Conservation (phyloP, 2,113 vertebrate genomes). For the Apeltes quadracus region DNA sequence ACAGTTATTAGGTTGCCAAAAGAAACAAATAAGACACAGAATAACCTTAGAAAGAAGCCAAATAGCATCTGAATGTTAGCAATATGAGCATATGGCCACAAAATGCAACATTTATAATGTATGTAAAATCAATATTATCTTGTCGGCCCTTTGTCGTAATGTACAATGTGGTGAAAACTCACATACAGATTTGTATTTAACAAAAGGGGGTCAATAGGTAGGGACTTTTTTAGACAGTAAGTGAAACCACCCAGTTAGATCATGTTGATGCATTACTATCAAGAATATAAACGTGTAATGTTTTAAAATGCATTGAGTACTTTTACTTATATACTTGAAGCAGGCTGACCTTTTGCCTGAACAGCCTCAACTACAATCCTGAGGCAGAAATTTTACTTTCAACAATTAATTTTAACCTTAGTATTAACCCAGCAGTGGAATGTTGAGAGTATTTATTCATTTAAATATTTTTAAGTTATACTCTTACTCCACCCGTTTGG, state of each 20-base stretch:
- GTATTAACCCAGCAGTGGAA: background rate
- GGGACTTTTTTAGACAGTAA: background rate
- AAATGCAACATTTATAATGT: background rate
- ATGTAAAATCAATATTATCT: background rate
- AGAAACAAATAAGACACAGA: background rate
- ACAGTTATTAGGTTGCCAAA: background rate
- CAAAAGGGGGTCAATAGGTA: background rate
- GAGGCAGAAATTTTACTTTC: background rate
- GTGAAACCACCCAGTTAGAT: background rate
- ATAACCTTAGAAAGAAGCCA: background rate
- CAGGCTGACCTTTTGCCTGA: background rate
- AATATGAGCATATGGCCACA: too few species aligned
- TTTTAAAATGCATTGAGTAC: background rate
- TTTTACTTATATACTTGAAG: background rate
- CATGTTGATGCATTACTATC: background rate
- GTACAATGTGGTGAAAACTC: background rate
- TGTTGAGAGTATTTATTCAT: background rate
- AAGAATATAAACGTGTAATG: background rate
- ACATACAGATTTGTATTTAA: background rate
- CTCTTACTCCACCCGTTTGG: background rate
- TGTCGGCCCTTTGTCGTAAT: background rate
- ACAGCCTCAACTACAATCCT: background rate
- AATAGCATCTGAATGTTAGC: background rate
- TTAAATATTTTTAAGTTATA: background rate
- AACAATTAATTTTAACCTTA: background rate